phyloP scores from a whole-genome alignment of 2,888 invertebrate genomes.

The Limnephilus marmoratus region DNA sequence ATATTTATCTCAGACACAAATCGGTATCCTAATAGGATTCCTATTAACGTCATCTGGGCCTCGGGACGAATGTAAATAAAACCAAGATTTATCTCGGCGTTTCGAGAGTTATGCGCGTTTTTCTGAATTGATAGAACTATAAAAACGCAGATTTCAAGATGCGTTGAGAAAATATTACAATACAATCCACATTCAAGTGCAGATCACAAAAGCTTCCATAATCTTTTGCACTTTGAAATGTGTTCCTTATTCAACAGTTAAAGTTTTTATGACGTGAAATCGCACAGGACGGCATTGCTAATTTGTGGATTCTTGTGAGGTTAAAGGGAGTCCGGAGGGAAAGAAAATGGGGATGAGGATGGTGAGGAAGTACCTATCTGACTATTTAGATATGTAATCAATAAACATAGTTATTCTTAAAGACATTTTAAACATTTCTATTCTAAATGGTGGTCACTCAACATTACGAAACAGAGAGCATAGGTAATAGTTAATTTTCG shows the following conservation, averaged over 20 bases:
- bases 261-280: too few relatives aligned
- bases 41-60: not conserved
- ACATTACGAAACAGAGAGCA: too few relatives aligned
- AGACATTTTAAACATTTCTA: too few relatives aligned
- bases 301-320: too few relatives aligned
- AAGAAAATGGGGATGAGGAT: too few relatives aligned
- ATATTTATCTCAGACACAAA: conserved; percentile 43
- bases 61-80: conserved; percentile 12
- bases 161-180: not conserved
- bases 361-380: too few relatives aligned
- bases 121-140: not conserved
- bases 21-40: conserved; percentile 18
- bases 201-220: not conserved
- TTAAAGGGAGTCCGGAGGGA: too few relatives aligned
- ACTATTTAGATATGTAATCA: too few relatives aligned
- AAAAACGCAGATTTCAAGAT: not conserved
- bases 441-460: too few relatives aligned
- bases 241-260: not conserved
- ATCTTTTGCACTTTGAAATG: not conserved
- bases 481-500: too few relatives aligned
- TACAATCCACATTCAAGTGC: not conserved
- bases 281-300: too few relatives aligned
- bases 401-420: too few relatives aligned
- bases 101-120: not conserved
- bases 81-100: not conserved